Percentiles rank a stretch among this genome's conserved stretches.
These are phyloP conservation scores for Platycheirus albimanus DNA, from an alignment of 2,888 invertebrate genomes.

Conservation along the genomic window DNA sequence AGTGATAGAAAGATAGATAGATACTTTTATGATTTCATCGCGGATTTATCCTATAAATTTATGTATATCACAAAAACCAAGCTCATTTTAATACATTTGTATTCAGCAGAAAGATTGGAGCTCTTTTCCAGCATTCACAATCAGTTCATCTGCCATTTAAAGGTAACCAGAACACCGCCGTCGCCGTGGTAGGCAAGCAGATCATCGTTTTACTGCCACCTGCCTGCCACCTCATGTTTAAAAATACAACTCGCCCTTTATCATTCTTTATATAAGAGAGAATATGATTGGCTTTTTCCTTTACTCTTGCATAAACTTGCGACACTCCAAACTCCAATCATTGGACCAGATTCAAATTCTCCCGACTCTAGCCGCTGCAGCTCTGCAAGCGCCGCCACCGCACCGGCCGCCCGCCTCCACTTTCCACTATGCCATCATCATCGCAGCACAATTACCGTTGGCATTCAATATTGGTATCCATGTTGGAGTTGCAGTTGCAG, in stretches of 20 bases:
- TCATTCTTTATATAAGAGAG: conserved; percentile 32
- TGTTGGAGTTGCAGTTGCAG: conserved; percentile 31
- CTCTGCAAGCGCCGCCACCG: too few relatives aligned
- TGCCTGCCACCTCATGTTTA: conserved; percentile 31
- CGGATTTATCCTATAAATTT: neutral
- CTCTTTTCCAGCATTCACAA: conserved; percentile 43
- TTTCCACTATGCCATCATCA: conserved; percentile 1
- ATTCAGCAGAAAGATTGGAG: conserved; percentile 29
- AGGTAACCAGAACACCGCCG: conserved; percentile 59
- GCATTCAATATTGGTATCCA: conserved; percentile 53
- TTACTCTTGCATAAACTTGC: conserved; percentile 40
- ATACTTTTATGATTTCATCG: neutral
- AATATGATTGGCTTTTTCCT: conserved; percentile 61
- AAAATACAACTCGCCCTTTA: conserved; percentile 55
- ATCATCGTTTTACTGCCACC: conserved; percentile 40
- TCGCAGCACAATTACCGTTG: conserved; percentile 42
- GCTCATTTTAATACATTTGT: conserved; percentile 28
- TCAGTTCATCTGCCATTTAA: conserved; percentile 72
- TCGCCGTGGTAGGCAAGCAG: conserved; percentile 43
- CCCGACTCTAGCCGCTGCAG: too few relatives aligned
- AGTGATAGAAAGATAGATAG: too few relatives aligned
- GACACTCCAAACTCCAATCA: conserved; percentile 48
- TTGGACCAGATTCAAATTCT: conserved; percentile 57
- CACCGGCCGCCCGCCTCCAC: neutral
- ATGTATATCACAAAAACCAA: neutral